phyloP scores from a whole-genome alignment of 2,113 vertebrate species.

The Neolamprologus longior region DNA sequence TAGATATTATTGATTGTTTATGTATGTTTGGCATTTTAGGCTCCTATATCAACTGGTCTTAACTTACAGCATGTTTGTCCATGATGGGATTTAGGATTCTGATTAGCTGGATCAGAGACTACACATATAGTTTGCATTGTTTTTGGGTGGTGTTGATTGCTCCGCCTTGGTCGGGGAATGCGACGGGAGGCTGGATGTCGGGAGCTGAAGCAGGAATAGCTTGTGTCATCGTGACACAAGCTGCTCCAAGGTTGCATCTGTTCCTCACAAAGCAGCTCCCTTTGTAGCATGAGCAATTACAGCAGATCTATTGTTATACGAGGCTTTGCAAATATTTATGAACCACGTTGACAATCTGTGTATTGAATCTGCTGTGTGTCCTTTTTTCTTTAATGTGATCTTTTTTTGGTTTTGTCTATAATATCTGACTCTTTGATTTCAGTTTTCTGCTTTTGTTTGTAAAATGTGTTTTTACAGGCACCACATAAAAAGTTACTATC shows the following conservation, averaged over 20 bases:
- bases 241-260: neutral
- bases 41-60: neutral
- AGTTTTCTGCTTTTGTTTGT: neutral
- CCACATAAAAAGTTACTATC: neutral
- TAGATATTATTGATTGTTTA: neutral
- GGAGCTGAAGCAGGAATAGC: neutral
- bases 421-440: neutral
- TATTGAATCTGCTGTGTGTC: neutral
- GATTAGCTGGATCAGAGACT: neutral
- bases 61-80: neutral
- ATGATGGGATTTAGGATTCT: neutral
- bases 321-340: neutral
- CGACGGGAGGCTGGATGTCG: neutral
- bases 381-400: neutral
- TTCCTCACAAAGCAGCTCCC: neutral
- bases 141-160: neutral
- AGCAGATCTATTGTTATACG: neutral
- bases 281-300: neutral
- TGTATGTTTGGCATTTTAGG: neutral
- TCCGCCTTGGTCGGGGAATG: neutral
- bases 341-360: accelerated
- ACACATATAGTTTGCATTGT: neutral
- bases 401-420: neutral
- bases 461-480: neutral
- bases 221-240: neutral